A percentile compares a stretch with the other conserved stretches of the same genome.
Evolutionary conservation across 2,797 vertebrate genomes (phyloP).

Genomic region (Iguana delicatissima): DNA sequence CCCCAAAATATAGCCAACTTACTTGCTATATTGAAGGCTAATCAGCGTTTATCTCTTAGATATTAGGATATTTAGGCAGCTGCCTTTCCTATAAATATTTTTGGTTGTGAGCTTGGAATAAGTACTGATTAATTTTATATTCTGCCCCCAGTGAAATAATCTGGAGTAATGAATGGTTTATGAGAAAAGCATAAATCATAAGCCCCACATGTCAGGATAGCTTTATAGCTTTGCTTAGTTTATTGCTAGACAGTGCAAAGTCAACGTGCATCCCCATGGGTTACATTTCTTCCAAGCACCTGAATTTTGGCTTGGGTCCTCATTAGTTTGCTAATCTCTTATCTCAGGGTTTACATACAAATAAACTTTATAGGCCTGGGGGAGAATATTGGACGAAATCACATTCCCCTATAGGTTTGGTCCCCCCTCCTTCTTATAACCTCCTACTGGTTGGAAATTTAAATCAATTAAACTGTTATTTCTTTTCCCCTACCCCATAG

Average conservation of each 20-base stretch:
- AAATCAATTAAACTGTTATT: conserved; percentile 35
- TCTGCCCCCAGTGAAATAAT: conserved; percentile 37
- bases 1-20: not conserved
- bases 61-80: conserved; percentile 20
- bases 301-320: not conserved
- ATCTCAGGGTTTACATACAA: conserved; percentile 58
- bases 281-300: conserved; percentile 1
- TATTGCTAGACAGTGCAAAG: conserved; percentile 4
- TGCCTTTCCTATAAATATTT: conserved; percentile 19
- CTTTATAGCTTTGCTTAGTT: conserved; percentile 38
- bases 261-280: not conserved
- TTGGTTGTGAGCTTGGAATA: conserved; percentile 25
- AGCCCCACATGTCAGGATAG: not conserved
- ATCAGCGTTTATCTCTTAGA: not conserved
- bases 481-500: not conserved
- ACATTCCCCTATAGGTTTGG: not conserved
- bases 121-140: conserved; percentile 34
- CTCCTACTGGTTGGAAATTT: conserved; percentile 22
- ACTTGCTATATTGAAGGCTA: not conserved
- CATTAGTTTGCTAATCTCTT: conserved; percentile 5
- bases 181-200: conserved; percentile 38
- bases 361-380: conserved; percentile 34
- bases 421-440: not conserved
- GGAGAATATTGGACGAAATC: not conserved
- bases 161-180: conserved; percentile 26